A percentile compares a stretch with the other conserved stretches of the same genome.
phyloP scores from a whole-genome alignment of 2,797 vertebrate genomes.

The Oreonectes daqikongensis region DNA sequence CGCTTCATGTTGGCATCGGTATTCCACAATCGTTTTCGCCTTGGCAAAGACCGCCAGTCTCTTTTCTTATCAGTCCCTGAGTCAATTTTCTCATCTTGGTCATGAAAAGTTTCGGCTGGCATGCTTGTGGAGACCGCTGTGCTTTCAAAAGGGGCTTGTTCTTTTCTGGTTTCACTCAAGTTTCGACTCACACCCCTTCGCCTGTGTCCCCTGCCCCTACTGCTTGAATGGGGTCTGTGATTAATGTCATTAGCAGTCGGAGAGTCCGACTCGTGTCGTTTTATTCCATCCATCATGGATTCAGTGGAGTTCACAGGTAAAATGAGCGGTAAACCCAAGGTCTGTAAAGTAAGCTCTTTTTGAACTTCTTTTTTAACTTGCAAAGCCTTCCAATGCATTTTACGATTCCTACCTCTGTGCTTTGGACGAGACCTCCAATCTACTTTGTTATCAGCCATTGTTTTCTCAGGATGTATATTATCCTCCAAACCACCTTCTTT shows the following conservation, averaged over 20 bases:
- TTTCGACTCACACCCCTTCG: slow-evolving; percentile 16
- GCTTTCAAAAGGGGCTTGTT: slow-evolving; percentile 18
- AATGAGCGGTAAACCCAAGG: slow-evolving; percentile 31
- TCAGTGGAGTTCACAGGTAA: slow-evolving; percentile 37
- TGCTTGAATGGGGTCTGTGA: slow-evolving; percentile 5
- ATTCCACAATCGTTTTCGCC: slow-evolving; percentile 54
- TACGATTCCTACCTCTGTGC: slow-evolving; percentile 16
- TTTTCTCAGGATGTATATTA: slow-evolving; percentile 31
- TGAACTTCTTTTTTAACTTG: slow-evolving; percentile 3
- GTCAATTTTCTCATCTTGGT: slow-evolving; percentile 26
- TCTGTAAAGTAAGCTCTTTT: slow-evolving; percentile 32
- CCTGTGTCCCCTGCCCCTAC: slow-evolving; percentile 34
- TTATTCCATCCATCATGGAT: slow-evolving; percentile 1
- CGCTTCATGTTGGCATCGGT: slow-evolving; percentile 29
- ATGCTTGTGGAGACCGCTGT: slow-evolving; percentile 6
- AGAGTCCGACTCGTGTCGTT: background rate
- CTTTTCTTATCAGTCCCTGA: slow-evolving; percentile 1
- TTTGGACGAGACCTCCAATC: slow-evolving; percentile 6
- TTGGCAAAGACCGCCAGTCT: slow-evolving; percentile 55
- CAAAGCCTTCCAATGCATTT: slow-evolving; percentile 20
- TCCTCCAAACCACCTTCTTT: slow-evolving; percentile 29
- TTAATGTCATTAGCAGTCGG: slow-evolving; percentile 4
- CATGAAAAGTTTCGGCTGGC: slow-evolving; percentile 8
- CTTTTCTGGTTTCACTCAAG: slow-evolving; percentile 12
- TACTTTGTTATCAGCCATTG: slow-evolving; percentile 24